Conservation (phyloP, 2,113 vertebrate species). For the Chaetura pelagica region DNA sequence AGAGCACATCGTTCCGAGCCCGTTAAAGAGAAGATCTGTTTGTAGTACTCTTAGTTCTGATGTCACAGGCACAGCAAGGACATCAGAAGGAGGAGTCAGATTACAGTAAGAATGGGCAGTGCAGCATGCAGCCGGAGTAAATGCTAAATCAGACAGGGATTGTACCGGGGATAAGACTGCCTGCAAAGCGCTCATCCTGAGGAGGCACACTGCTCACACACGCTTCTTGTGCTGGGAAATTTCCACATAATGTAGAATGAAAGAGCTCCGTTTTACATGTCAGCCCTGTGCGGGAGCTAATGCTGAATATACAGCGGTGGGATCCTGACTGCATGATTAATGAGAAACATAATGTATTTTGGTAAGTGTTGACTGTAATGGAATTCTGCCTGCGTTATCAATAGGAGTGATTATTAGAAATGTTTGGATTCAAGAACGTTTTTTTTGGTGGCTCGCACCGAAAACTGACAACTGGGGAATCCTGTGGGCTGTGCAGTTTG, state of each 20-base stretch:
- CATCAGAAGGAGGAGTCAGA: constrained; percentile 87
- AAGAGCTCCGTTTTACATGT: constrained; percentile 73
- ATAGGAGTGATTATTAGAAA: constrained; percentile 47
- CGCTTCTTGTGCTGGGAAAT: constrained; percentile 73
- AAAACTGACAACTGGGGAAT: constrained; percentile 41
- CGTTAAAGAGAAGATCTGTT: constrained; percentile 64
- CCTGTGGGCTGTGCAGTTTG: constrained; percentile 52
- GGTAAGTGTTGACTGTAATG: constrained; percentile 84
- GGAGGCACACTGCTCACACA: constrained; percentile 65
- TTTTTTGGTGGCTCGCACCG: constrained; percentile 25
- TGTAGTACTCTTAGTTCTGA: constrained; percentile 81
- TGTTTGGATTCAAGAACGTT: constrained; percentile 12
- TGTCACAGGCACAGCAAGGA: constrained; percentile 85
- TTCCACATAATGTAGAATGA: constrained; percentile 79
- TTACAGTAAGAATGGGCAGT: constrained; percentile 86
- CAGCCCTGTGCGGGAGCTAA: constrained; percentile 78
- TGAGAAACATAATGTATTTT: constrained; percentile 98
- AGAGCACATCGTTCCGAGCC: constrained; percentile 13
- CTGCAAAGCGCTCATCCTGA: constrained; percentile 70
- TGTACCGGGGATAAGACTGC: constrained; percentile 70
- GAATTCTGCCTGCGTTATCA: constrained; percentile 43
- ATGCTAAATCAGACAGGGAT: constrained; percentile 75
- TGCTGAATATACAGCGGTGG: constrained; percentile 81
- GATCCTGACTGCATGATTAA: constrained; percentile 84
- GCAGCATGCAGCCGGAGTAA: constrained; percentile 78